Evolutionary conservation across 2,113 vertebrate genomes (phyloP), one percentile per base, ranked within the genome.

Genomic region (Polyodon spathula): DNA sequence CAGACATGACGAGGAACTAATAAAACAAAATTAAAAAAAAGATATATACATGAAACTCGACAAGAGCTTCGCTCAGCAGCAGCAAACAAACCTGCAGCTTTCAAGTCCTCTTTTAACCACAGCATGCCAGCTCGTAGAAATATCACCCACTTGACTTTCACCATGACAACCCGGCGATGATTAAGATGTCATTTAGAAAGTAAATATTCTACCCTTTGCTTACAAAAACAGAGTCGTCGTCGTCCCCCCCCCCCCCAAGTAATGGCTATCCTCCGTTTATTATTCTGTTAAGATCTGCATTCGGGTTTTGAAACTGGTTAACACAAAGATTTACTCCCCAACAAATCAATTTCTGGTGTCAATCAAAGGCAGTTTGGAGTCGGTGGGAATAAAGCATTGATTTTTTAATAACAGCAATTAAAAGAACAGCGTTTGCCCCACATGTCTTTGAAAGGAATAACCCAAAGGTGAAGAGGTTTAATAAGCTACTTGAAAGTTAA

Each of bases 391-490:
- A 66, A 70, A 74, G 81, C 76, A 74, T 82, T 84, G 86, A 87
- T 87, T 88, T 86, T 84, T 85, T 88, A 89, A 89, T 87, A 76
- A 81, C 86, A 73, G 81, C 87, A 88, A 89, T 91, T 90, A 89
- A 87, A 82, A 74, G 76, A 71, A 69, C 71, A 78, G 58, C 75
- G 68, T 81, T 84, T 72, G 71, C 70, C 73, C 70, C 66, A 77
- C 83, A 78, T 66, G 75, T 73, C 73, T 75, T 79, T 70, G 78
- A 80, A 74, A 67, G 67, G 79, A 78, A 72, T 74, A 80, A 77
- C 73, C 80, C 63, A 70, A 81, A 85, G 86, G 83, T 87, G 83
- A 87, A 89, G 86, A 79, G 85, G 81, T 83, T 89, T 88, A 87
- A 88, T 89, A 85, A 87, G 86, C 80, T 81, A 80, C 85, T 91